A percentile compares a stretch with the other conserved stretches of the same genome.
Evolutionary conservation across 2,888 invertebrate genomes (phyloP).

Genomic region (Aphrophora alni): DNA sequence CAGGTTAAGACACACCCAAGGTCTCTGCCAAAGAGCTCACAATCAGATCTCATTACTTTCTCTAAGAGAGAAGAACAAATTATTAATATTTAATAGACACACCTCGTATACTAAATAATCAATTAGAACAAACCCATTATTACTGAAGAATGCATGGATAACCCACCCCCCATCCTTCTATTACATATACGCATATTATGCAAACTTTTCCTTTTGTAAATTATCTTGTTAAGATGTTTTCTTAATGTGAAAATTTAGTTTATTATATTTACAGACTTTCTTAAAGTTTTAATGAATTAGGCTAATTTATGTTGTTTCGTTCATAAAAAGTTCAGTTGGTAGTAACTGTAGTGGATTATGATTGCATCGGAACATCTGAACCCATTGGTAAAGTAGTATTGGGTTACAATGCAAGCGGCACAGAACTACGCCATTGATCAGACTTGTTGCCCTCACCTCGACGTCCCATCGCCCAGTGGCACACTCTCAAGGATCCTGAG

Average conservation of each 20-base stretch:
- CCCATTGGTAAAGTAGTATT: slow-evolving; percentile 97
- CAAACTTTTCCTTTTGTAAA: neutral
- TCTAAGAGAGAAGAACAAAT: too few relatives aligned
- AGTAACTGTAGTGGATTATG: slow-evolving; percentile 99
- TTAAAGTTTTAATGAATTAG: too few relatives aligned
- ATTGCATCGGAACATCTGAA: slow-evolving; percentile 99
- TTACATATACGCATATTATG: neutral
- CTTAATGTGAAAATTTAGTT: slow-evolving; percentile 12
- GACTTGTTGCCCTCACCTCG: slow-evolving; percentile 99
- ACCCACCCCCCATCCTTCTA: too few relatives aligned
- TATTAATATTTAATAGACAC: too few relatives aligned
- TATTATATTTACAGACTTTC: slow-evolving; percentile 2
- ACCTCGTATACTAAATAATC: too few relatives aligned
- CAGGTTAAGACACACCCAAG: too few relatives aligned
- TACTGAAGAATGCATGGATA: too few relatives aligned
- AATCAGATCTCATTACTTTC: too few relatives aligned
- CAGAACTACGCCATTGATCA: slow-evolving; percentile 99
- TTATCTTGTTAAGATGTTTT: neutral
- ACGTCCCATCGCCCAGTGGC: slow-evolving; percentile 99
- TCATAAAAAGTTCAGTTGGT: slow-evolving; percentile 97
- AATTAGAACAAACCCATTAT: too few relatives aligned
- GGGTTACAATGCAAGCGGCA: slow-evolving; percentile 97
- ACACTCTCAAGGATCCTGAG: slow-evolving; percentile 97
- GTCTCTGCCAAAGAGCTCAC: too few relatives aligned
- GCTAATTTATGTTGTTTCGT: too few relatives aligned